phyloP scores from a whole-genome alignment of 2,113 vertebrate genomes.

The Pogonocichla stellata region DNA sequence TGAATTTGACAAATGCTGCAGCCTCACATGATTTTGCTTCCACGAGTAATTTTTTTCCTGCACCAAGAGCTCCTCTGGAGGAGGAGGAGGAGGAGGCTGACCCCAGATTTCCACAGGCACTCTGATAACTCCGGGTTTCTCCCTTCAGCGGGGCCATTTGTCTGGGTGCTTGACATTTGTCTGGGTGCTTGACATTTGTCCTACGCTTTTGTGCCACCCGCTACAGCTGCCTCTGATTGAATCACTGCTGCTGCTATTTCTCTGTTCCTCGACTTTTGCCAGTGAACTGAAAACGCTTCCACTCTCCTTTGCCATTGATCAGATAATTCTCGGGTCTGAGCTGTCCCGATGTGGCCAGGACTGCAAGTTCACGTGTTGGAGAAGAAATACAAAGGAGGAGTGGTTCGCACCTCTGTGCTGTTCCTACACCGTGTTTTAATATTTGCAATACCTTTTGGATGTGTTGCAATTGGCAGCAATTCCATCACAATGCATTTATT shows the following conservation, averaged over 20 bases:
- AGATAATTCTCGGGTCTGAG: background rate
- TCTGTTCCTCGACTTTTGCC: background rate
- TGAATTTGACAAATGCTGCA: background rate
- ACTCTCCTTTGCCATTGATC: constrained; percentile 10
- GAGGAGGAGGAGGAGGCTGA: background rate
- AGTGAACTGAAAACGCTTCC: background rate
- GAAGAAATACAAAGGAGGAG: background rate
- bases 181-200: constrained; percentile 23
- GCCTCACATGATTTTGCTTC: background rate
- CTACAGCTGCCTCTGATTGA: background rate
- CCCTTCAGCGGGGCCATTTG: background rate
- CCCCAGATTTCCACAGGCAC: background rate
- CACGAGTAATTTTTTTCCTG: background rate
- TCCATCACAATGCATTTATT: background rate
- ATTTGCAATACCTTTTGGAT: background rate
- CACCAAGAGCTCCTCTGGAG: background rate
- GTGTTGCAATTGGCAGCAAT: background rate
- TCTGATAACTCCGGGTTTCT: background rate
- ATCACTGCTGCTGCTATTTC: background rate
- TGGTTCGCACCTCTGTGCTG: background rate
- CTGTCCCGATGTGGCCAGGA: background rate
- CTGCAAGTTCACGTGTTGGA: background rate
- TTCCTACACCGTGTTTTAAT: background rate
- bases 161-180: constrained; percentile 22
- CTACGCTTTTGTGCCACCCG: background rate